Evolutionary conservation across 2,888 invertebrate species (phyloP).

Genomic region (Unio delphinus): DNA sequence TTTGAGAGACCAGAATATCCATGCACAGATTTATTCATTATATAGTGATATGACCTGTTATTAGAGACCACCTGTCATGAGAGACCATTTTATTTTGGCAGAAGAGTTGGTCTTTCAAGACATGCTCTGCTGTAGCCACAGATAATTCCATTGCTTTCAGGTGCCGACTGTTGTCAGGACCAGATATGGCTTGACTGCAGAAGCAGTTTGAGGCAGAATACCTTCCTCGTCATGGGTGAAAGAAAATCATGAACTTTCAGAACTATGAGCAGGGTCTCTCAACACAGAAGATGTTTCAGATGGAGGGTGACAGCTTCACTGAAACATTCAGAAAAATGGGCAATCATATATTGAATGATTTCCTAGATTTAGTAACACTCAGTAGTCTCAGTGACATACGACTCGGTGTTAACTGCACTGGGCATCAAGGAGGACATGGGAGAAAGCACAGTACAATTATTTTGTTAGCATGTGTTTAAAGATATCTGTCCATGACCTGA

Average conservation of each 20-base stretch:
- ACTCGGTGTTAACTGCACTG: not conserved
- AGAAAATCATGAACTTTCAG: not conserved
- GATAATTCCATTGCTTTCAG: constrained; percentile 13
- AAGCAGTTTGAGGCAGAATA: not conserved
- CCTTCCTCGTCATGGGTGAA: too few species aligned
- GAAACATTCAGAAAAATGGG: not conserved
- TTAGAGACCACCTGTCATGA: too few species aligned
- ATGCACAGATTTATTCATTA: too few species aligned
- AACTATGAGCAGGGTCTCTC: not conserved
- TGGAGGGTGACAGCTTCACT: not conserved
- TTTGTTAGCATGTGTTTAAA: not conserved
- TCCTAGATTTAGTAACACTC: not conserved
- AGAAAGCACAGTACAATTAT: not conserved
- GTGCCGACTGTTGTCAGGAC: not conserved
- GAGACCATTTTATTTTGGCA: too few species aligned
- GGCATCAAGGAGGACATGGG: not conserved
- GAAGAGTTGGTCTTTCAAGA: too few species aligned
- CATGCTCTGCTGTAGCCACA: not conserved
- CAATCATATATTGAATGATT: not conserved
- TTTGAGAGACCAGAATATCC: too few species aligned
- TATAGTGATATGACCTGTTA: too few species aligned
- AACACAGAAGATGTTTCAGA: not conserved
- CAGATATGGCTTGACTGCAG: too few species aligned
- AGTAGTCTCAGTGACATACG: not conserved
- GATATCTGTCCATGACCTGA: not conserved